Percentiles rank a stretch among this genome's conserved stretches.
These are phyloP conservation scores for Phalanger gymnotis DNA, from an alignment of 2,797 vertebrate genomes.

Conservation along the genomic window DNA sequence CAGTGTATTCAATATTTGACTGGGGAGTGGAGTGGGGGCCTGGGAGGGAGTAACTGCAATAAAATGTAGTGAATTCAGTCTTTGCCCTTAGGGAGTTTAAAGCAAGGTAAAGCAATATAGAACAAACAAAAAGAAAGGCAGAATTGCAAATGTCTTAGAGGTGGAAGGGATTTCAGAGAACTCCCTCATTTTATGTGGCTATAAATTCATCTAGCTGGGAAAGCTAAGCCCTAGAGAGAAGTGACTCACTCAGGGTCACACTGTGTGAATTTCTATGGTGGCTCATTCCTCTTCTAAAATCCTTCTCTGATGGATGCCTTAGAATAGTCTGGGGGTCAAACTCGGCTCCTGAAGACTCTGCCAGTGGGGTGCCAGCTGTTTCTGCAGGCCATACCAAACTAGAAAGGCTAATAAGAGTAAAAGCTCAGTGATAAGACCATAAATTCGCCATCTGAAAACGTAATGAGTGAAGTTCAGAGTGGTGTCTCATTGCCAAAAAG, in stretches of 20 bases:
- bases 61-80: background rate
- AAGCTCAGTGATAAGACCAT: background rate
- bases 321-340: background rate
- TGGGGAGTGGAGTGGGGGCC: rapidly evolving
- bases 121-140: background rate
- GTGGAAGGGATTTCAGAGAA: background rate
- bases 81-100: background rate
- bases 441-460: background rate
- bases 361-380: background rate
- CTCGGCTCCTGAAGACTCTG: background rate
- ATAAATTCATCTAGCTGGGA: background rate
- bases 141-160: background rate
- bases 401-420: background rate
- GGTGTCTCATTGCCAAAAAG: background rate
- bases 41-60: rapidly evolving
- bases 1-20: background rate
- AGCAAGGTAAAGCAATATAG: background rate
- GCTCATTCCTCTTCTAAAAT: background rate
- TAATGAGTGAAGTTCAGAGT: background rate
- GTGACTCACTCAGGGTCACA: background rate
- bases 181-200: background rate
- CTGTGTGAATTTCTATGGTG: background rate
- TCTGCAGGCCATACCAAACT: background rate
- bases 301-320: background rate
- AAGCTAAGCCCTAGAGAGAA: background rate